Evolutionary conservation across 2,113 vertebrate species (phyloP), one percentile per base, ranked within the genome.

Genomic region (Asarcornis scutulata): DNA sequence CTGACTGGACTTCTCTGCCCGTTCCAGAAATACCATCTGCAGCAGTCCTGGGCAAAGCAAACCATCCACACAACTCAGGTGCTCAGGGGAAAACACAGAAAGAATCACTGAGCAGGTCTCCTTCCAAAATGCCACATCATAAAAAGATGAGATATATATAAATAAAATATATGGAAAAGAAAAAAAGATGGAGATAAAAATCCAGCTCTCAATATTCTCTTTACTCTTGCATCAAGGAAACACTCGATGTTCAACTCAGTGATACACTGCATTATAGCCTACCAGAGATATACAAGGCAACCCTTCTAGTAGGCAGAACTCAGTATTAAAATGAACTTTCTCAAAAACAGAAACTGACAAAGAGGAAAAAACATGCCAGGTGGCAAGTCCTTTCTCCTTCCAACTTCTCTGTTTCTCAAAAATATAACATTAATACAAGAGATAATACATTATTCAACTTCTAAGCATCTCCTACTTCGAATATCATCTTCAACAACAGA

Each of bases 21-120:
- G 29, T 79, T 91, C 90, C 80, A 95, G 92, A 93, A 94, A 94
- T 75, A 58, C 81, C 55, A 18, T 86, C 64, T 90, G 88, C 8
- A 27, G 88, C 80, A 84, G 62, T 14, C 44, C 60, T 72, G 93
- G 90, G 93, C 90, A 93, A 95, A 95, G 88, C 88, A 88, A 95
- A 26, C 64, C 50, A 82, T 59, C 63, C 60, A 66, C 60, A 89
- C 75, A 69, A 73, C 83, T 44, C 40, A 13, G 40, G 52, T 52
- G 85, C 56, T 55, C 81, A 91, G 85, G n/a, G 58, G 52, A 83
- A 21, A 53, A 21, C 10, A 0, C 22, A 50, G 32, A 13, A 71
- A 88, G 46, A 93, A 89, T 62, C 6, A 72, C 22, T 23, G 55
- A 88, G 42, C 34, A 81, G 60, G 36, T 80, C 89, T 88, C 81